These are phyloP conservation scores for Tylochromis polylepis DNA, from an alignment of 2,113 vertebrate species.

Conservation along the genomic window DNA sequence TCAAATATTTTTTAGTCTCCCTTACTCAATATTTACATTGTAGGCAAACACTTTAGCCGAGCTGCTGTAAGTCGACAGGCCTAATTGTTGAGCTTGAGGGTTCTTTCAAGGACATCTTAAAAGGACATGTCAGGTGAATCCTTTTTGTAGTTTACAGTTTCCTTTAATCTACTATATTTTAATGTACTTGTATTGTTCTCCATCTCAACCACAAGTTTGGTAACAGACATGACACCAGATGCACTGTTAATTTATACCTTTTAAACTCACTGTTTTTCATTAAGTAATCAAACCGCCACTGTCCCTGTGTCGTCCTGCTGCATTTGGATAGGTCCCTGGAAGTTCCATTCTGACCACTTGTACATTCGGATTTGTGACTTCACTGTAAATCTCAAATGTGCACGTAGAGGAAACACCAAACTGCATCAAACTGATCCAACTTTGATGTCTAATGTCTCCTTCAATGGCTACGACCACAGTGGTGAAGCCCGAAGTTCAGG, in stretches of 20 bases:
- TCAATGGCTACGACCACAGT: accelerated
- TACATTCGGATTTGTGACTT: background rate
- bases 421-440: background rate
- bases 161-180: background rate
- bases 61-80: background rate
- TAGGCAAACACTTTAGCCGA: background rate
- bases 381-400: background rate
- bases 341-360: background rate
- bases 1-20: background rate
- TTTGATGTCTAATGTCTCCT: background rate
- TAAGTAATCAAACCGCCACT: background rate
- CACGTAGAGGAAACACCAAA: accelerated
- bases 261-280: background rate
- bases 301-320: background rate
- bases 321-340: background rate
- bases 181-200: background rate
- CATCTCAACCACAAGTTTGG: background rate
- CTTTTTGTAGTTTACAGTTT: background rate
- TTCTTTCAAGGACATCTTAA: background rate
- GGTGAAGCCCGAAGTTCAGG: background rate
- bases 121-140: background rate
- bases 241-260: background rate
- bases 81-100: background rate
- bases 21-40: background rate
- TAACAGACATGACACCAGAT: background rate